Percentiles rank a stretch among this genome's conserved stretches.
Evolutionary conservation across 2,797 vertebrate species (phyloP).

Genomic region (Thamnophis elegans): DNA sequence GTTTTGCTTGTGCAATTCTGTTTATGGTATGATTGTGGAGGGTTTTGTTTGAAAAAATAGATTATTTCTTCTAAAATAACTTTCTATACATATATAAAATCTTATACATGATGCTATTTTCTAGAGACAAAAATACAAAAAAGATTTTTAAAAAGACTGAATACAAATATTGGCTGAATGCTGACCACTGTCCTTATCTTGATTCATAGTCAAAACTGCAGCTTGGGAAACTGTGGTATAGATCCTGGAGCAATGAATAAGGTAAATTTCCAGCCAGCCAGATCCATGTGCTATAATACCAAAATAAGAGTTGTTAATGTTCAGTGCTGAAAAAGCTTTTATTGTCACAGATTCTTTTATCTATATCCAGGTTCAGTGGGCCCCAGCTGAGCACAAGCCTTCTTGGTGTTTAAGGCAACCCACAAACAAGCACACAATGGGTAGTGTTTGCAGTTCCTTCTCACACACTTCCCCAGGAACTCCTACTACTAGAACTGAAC

Average conservation of each 20-base stretch:
- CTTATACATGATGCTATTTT: background rate
- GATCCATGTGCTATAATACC: background rate
- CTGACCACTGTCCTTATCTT: background rate
- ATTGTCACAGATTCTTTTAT: background rate
- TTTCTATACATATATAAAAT: background rate
- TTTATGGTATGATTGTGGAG: background rate
- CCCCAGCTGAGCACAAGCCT: background rate
- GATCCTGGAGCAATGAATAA: background rate
- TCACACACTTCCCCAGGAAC: background rate
- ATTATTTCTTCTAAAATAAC: background rate
- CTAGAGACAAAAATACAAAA: background rate
- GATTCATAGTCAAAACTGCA: background rate
- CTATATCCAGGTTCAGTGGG: no score
- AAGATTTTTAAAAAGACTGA: background rate
- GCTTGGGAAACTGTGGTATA: background rate
- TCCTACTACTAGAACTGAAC: background rate
- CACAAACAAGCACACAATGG: no score
- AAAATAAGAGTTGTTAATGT: background rate
- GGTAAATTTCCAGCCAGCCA: background rate
- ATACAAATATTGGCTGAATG: background rate
- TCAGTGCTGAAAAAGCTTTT: background rate
- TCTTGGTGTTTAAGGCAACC: background rate
- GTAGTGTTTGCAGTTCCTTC: background rate
- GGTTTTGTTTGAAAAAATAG: background rate
- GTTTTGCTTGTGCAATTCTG: background rate